phyloP scores from a whole-genome alignment of 2,797 vertebrate species.

The Macropodus opercularis region DNA sequence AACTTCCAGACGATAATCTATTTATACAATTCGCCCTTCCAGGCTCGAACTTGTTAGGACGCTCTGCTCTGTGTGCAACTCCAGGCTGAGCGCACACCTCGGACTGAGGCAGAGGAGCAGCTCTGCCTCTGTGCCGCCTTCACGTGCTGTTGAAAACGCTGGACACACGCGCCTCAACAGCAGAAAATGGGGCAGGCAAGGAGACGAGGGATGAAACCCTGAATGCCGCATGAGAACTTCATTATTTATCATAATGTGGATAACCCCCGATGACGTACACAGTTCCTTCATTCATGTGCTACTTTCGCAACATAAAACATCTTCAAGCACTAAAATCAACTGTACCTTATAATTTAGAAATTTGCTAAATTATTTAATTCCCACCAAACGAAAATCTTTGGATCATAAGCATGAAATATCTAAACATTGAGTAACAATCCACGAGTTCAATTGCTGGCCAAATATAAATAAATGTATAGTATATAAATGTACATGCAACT shows the following conservation, averaged over 20 bases:
- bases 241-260: not conserved
- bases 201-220: too few species aligned
- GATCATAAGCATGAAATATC: too few species aligned
- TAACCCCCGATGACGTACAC: not conserved
- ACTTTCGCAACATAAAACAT: not conserved
- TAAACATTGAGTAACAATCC: too few species aligned
- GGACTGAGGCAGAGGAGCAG: slow-evolving; percentile 37
- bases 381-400: too few species aligned
- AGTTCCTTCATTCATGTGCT: not conserved
- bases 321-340: too few species aligned
- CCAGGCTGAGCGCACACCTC: slow-evolving; percentile 1
- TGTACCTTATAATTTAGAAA: too few species aligned
- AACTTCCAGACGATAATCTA: too few species aligned
- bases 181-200: not conserved
- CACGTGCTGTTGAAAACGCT: slow-evolving; percentile 27
- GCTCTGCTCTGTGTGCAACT: not conserved
- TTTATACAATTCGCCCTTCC: too few species aligned
- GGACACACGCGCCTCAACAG: rapidly evolving
- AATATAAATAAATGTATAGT: too few species aligned
- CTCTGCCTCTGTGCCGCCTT: slow-evolving; percentile 51
- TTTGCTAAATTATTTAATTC: too few species aligned
- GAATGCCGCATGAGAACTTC: not conserved
- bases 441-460: too few species aligned
- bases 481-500: too few species aligned
- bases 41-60: slow-evolving; percentile 34